Evolutionary conservation across 2,797 vertebrate genomes (phyloP).

Genomic region (Epinephelus malabaricus): DNA sequence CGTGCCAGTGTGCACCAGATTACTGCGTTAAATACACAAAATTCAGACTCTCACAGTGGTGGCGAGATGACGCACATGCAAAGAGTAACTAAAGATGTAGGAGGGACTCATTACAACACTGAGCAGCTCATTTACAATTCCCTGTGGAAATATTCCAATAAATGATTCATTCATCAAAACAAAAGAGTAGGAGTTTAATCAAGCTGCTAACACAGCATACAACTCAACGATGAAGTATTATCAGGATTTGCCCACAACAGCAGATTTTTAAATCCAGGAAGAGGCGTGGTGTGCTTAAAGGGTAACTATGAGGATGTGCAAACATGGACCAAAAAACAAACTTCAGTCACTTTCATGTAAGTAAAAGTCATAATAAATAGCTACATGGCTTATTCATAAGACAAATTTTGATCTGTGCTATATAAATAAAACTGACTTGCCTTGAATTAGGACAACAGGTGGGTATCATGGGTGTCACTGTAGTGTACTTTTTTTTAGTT

Average conservation of each 20-base stretch:
- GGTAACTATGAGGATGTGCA: neutral
- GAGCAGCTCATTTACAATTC: neutral
- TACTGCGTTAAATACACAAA: neutral
- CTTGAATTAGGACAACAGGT: too few relatives aligned
- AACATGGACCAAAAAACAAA: neutral
- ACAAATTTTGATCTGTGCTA: too few relatives aligned
- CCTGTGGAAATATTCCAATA: neutral
- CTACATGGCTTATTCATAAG: neutral
- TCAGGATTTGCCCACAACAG: neutral
- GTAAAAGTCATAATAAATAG: neutral
- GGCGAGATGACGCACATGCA: neutral
- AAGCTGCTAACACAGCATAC: neutral
- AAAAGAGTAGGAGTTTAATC: conserved; percentile 1
- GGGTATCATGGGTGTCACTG: too few relatives aligned
- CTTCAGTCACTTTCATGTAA: neutral
- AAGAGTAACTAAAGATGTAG: neutral
- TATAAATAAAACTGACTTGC: too few relatives aligned
- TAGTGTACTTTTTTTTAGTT: too few relatives aligned
- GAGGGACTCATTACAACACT: neutral
- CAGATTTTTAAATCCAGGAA: neutral
- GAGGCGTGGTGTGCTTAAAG: neutral
- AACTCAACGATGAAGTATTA: neutral
- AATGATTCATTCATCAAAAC: neutral
- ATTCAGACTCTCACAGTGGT: conserved; percentile 1
- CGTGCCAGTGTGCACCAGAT: neutral